Evolutionary conservation across 1,140 invertebrate genomes (phyloP), one percentile per base, ranked within the genome.

Genomic region (Listronotus bonariensis): DNA sequence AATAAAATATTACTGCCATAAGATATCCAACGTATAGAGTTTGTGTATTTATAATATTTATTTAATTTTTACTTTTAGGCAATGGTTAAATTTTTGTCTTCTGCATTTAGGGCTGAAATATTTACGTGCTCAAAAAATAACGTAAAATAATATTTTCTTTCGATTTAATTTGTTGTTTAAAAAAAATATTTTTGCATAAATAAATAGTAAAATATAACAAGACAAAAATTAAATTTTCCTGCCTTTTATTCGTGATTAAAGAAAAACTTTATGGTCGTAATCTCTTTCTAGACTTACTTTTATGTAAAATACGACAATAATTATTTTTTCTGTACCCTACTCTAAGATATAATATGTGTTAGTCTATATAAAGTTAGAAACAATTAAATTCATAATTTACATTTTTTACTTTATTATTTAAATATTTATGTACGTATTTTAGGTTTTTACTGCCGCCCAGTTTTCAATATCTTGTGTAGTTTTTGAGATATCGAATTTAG

Each of bases 241-340:
- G 7, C 11, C 17, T 8, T 14, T n/a, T 45, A 45, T 45, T n/a
- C 46, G 46, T 26, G 6, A 31, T 10, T 49, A 26, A n/a, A 49
- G 26, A 49, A 20, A n/a, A 1, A 26, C 12, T 1, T 36, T 36
- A 36, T 2, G 34, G 8, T 36, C 8, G 11, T 36, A 10, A 36
- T 36, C 34, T 36, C 34, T 34, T 34, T 36, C 8, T 9, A 36
- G 11, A 36, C 11, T 36, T 36, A 36, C 59, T 45, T 56, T 58
- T 53, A 53, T 69, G 68, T 69, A 67, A 69, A 52, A 63, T 70
- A 70, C 58, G 68, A 70, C 68, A 70, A 70, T 70, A 70, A 70
- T 68, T 68, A 42, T 65, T 67, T 64, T 61, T 70, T 67, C 57
- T 55, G 20, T 56, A 55, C 42, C 48, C n/a, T 42, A 43, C 14